phyloP scores from a whole-genome alignment of 2,888 invertebrate genomes.

The Melanostoma mellinum region DNA sequence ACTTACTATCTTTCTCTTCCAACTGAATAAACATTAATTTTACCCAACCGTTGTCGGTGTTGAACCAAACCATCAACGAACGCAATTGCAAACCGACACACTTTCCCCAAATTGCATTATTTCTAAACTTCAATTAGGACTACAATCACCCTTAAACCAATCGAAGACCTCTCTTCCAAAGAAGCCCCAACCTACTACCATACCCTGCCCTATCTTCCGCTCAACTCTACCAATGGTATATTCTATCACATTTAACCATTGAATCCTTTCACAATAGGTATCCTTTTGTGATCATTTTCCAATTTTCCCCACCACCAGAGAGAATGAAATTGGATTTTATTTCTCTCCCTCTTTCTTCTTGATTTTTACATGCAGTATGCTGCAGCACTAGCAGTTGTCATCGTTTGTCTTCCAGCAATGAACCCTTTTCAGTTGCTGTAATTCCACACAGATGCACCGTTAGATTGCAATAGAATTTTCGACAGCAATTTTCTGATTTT shows the following conservation, averaged over 20 bases:
- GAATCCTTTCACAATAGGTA: constrained; percentile 69
- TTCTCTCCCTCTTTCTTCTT: constrained; percentile 11
- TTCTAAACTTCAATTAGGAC: constrained; percentile 70
- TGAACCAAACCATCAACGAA: background rate
- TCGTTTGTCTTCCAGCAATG: constrained; percentile 69
- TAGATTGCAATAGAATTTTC: constrained; percentile 66
- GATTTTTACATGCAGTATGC: constrained; percentile 22
- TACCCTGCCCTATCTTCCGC: background rate
- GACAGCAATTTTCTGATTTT: constrained; percentile 53
- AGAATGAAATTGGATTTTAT: constrained; percentile 71
- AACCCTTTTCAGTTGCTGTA: constrained; percentile 46
- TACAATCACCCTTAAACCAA: constrained; percentile 69
- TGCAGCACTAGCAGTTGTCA: constrained; percentile 54
- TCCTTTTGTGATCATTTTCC: constrained; percentile 72
- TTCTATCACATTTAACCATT: constrained; percentile 68
- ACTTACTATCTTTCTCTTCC: constrained; percentile 45
- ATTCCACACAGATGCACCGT: constrained; percentile 67
- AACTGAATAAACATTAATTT: constrained; percentile 54
- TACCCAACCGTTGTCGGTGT: background rate
- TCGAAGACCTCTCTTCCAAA: constrained; percentile 30
- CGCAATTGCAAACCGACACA: constrained; percentile 37
- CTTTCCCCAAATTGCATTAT: constrained; percentile 55
- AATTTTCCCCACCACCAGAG: constrained; percentile 72
- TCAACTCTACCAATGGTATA: constrained; percentile 1
- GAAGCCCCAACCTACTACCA: background rate